A percentile compares a stretch with the other conserved stretches of the same genome.
phyloP scores from a whole-genome alignment of 35 echinoderm and acorn worm genomes.

The Chiridota heheva region DNA sequence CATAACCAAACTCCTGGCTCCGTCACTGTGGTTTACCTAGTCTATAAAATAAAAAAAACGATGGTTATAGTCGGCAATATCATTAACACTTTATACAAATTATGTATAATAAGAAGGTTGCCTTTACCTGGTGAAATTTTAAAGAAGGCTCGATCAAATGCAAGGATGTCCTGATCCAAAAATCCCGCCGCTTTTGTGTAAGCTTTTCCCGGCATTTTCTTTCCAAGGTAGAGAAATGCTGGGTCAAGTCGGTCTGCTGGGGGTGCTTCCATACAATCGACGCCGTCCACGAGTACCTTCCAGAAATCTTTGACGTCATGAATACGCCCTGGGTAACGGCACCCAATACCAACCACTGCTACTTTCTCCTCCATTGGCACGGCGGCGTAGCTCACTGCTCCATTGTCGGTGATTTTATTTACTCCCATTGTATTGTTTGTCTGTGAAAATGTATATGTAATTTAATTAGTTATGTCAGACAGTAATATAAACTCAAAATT shows the following conservation, averaged over 20 bases:
- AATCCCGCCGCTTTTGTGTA: constrained; percentile 51
- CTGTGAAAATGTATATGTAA: too few relatives aligned
- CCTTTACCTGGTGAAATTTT: constrained; percentile 78
- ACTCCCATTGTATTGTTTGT: too few relatives aligned
- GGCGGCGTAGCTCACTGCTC: too few relatives aligned
- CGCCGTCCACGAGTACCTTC: constrained; percentile 33
- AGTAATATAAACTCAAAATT: too few relatives aligned
- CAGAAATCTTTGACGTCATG: constrained; percentile 40
- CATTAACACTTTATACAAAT: too few relatives aligned
- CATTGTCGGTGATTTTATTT: too few relatives aligned
- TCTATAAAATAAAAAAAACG: too few relatives aligned
- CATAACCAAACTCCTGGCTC: too few relatives aligned
- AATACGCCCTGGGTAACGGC: constrained; percentile 45
- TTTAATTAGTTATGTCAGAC: too few relatives aligned
- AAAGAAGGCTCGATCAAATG: constrained; percentile 72
- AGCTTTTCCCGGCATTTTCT: constrained; percentile 48
- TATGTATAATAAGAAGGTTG: too few relatives aligned
- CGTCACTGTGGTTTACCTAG: too few relatives aligned
- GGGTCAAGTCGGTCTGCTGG: constrained; percentile 46
- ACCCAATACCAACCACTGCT: constrained; percentile 68
- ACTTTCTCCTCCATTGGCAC: constrained; percentile 27
- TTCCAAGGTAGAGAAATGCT: constrained; percentile 49
- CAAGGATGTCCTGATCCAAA: constrained; percentile 29
- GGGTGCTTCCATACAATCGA: constrained; percentile 39
- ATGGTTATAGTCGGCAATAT: too few relatives aligned